Base-by-base conservation (phyloP, 2,888 invertebrate genomes). In the Bembecia ichneumoniformis region DNA sequence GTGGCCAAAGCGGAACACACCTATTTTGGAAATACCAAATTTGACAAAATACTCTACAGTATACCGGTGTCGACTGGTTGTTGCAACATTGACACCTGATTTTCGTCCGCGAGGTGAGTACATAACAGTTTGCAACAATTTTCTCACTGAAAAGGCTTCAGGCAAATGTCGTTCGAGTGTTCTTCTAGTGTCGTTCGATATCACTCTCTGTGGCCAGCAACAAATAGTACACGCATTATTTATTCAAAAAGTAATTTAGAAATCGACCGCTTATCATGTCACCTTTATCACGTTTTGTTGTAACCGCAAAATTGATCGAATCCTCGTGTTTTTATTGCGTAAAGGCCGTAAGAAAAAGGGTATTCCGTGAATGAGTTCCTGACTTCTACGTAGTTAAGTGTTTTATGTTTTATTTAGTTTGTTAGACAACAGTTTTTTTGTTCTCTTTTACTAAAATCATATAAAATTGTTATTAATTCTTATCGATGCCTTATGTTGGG, bases 1-100 rank as follows among this genome's bases (percentile, higher is more conserved):
- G 78, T 80, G 73, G 66, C 71, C 74, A 68, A 70, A 68, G 62
- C 75, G 76, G 74, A 74, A 70, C 78, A 76, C 76, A 71, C 68
- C 70, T 13, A n/a, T 44, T 17, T 44, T 44, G 13, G 40, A 28
- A 28, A 9, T 45, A 45, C 16, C 15, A 16, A 14, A 45, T 9
- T 45, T 45, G n/a, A 5, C 15, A 28, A 5, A 28, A 28, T 7
- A 28, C 9, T 7, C 9, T 28, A 5, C 5, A 9, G 5, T 45
- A 11, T 40, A 13, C 40, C n/a, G 13, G 14, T 14, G 14, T 40
- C 14, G 45, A 15, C 45, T 15, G 13, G 13, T 15, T 17, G 15
- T 17, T 52, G 51, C 49, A 49, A 51, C 47, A 50, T 49, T 51
- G 43, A 48, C 14, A 13, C n/a, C 36, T 45, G 44, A 45, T 36